phyloP scores from a whole-genome alignment of 2,888 invertebrate species.

The Leucoptera coffeella region DNA sequence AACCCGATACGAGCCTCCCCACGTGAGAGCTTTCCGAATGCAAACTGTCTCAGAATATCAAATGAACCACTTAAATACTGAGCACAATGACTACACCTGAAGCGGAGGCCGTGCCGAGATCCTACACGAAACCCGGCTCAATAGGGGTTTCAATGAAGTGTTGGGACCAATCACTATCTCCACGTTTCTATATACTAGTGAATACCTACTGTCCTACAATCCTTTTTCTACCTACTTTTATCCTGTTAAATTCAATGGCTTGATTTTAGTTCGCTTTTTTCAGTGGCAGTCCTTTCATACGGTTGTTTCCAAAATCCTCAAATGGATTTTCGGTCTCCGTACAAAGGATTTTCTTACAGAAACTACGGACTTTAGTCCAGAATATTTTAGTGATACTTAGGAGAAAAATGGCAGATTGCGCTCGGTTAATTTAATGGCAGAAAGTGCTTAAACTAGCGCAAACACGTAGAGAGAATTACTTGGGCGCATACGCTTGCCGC shows the following conservation, averaged over 20 bases:
- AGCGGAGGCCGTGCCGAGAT: conserved; percentile 37
- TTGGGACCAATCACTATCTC: no score
- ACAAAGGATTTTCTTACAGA: no score
- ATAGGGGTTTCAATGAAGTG: conserved; percentile 36
- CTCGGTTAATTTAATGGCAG: conserved; percentile 25
- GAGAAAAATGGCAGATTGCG: conserved; percentile 21
- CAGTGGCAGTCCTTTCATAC: conserved; percentile 14
- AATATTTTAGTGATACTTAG: conserved; percentile 15
- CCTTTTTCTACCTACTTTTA: no score
- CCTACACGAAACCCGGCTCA: conserved; percentile 37
- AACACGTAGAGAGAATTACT: conserved; percentile 31
- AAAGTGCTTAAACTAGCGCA: conserved; percentile 24
- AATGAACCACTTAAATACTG: conserved; percentile 51
- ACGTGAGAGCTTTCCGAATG: conserved; percentile 39
- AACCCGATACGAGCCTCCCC: conserved; percentile 22
- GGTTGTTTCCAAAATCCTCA: conserved; percentile 9
- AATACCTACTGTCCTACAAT: no score
- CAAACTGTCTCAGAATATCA: conserved; percentile 50
- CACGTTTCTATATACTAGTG: no score
- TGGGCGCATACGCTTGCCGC: conserved; percentile 21
- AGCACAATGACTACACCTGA: conserved; percentile 47
- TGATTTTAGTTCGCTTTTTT: no score
- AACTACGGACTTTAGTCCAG: no score
- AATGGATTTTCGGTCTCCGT: no score
- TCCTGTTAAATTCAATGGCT: no score